phyloP scores from a whole-genome alignment of 2,888 invertebrate genomes.

The Parelbella ahira region DNA sequence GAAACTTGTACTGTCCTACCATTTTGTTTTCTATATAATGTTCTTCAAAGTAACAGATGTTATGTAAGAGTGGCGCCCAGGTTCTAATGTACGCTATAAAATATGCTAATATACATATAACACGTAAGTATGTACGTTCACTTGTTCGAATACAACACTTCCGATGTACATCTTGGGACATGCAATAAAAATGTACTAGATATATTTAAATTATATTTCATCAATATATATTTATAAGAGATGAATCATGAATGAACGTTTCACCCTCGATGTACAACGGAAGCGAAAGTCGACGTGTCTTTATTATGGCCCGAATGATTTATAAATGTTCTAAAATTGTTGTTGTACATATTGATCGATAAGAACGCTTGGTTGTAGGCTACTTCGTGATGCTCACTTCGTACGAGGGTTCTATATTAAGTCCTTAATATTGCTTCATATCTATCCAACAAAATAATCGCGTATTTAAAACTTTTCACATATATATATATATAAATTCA shows the following conservation, averaged over 20 bases:
- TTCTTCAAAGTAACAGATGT: slow-evolving; percentile 20
- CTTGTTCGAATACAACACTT: too few species aligned
- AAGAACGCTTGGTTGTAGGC: slow-evolving; percentile 72
- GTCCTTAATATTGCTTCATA: slow-evolving; percentile 73
- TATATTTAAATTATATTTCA: too few species aligned
- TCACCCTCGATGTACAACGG: too few species aligned
- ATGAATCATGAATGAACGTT: too few species aligned
- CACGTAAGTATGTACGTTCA: slow-evolving; percentile 23
- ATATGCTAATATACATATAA: background rate
- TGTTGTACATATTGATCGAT: slow-evolving; percentile 66
- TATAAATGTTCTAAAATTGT: slow-evolving; percentile 56
- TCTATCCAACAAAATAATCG: slow-evolving; percentile 60
- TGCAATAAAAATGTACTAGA: too few species aligned
- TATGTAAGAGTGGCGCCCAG: slow-evolving; percentile 23
- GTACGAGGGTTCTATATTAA: slow-evolving; percentile 75
- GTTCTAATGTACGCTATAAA: slow-evolving; percentile 3
- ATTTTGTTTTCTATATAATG: too few species aligned
- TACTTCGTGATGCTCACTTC: slow-evolving; percentile 74
- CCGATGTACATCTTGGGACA: too few species aligned
- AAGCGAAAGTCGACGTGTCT: too few species aligned
- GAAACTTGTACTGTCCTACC: too few species aligned
- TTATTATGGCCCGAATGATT: too few species aligned
- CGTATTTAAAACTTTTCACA: slow-evolving; percentile 61
- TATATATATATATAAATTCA: slow-evolving; percentile 51
- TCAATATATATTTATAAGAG: too few species aligned